Percentiles rank a stretch among this genome's conserved stretches.
Evolutionary conservation across 2,888 invertebrate genomes (phyloP).

Genomic region (Hololepta plana): DNA sequence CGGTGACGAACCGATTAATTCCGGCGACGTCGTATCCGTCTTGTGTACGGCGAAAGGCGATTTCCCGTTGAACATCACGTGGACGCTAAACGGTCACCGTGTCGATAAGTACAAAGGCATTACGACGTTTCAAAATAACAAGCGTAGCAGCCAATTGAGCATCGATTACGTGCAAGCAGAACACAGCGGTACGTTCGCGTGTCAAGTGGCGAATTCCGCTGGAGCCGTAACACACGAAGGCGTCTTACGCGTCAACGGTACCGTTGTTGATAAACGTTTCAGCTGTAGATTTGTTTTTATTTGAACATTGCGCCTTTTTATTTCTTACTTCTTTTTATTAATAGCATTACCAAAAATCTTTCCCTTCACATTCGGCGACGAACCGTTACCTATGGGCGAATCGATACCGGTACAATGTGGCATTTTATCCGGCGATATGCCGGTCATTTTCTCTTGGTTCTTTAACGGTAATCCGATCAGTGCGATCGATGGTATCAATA

Average conservation of each 20-base stretch:
- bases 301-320: constrained; percentile 3
- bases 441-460: constrained; percentile 58
- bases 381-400: constrained; percentile 34
- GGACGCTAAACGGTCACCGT: constrained; percentile 38
- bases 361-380: constrained; percentile 58
- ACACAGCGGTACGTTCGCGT: constrained; percentile 46
- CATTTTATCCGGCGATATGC: constrained; percentile 57
- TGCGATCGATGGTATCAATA: constrained; percentile 27
- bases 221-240: constrained; percentile 43
- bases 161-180: constrained; percentile 38
- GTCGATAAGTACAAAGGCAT: constrained; percentile 30
- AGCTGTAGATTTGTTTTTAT: constrained; percentile 2
- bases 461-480: constrained; percentile 41
- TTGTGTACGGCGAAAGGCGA: constrained; percentile 53
- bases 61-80: constrained; percentile 49
- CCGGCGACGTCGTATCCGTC: constrained; percentile 30
- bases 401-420: constrained; percentile 35
- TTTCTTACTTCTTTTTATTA: constrained; percentile 12
- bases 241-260: constrained; percentile 50
- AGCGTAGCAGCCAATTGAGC: constrained; percentile 43
- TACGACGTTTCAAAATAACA: constrained; percentile 38
- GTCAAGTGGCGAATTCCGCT: constrained; percentile 47
- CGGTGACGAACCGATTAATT: constrained; percentile 44
- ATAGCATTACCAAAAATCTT: constrained; percentile 57
- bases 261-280: constrained; percentile 9